These are phyloP conservation scores for Parauchenoglanis ngamensis DNA, from an alignment of 2,797 vertebrate genomes.

Conservation along the genomic window DNA sequence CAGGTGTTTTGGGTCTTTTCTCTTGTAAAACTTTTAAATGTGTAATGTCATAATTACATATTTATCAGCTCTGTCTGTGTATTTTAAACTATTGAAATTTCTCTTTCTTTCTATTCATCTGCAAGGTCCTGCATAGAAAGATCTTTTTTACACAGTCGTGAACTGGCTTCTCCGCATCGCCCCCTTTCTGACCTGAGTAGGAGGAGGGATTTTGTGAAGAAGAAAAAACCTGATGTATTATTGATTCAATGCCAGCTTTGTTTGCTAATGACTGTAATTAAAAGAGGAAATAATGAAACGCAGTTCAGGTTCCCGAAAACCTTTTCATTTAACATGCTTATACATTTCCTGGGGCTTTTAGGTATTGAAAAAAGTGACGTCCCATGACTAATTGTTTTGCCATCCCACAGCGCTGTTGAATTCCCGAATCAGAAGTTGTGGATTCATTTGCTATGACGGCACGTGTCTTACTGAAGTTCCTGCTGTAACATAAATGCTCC, in stretches of 20 bases:
- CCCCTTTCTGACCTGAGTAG: neutral
- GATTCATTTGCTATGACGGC: slow-evolving; percentile 23
- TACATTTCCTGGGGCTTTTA: slow-evolving; percentile 20
- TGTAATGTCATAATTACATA: neutral
- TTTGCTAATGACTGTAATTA: slow-evolving; percentile 56
- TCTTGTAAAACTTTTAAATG: neutral
- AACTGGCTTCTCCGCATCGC: neutral
- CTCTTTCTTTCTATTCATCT: neutral
- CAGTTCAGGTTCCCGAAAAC: neutral
- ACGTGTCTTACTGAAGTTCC: too few relatives aligned
- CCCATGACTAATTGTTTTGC: slow-evolving; percentile 14
- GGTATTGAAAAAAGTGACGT: slow-evolving; percentile 26
- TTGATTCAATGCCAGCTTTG: slow-evolving; percentile 49
- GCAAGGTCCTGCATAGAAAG: neutral
- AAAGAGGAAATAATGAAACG: slow-evolving; percentile 9
- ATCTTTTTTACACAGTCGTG: neutral
- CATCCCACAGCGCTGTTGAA: slow-evolving; percentile 25
- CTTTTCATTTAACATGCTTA: neutral
- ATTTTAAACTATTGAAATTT: neutral
- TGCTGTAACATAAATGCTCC: neutral
- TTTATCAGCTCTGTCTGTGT: neutral
- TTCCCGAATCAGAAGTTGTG: neutral
- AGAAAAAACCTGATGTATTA: slow-evolving; percentile 23
- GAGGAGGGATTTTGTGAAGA: neutral
- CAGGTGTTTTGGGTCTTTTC: neutral